Evolutionary conservation across 2,113 vertebrate species (phyloP).

Genomic region (Paraplagusia blochii): DNA sequence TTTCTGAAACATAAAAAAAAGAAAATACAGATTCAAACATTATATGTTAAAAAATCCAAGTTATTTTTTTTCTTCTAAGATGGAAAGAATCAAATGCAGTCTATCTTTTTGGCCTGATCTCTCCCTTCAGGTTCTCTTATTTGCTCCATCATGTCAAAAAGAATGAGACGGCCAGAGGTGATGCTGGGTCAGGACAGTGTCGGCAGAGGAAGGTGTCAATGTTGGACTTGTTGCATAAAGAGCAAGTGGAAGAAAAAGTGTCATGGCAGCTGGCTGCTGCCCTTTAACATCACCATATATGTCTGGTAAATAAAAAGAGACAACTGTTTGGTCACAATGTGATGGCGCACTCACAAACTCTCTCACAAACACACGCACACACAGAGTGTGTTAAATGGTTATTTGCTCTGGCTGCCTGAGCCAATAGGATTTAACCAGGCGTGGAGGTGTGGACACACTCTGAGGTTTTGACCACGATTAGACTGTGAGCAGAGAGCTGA

Average conservation of each 20-base stretch:
- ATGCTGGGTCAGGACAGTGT: not conserved
- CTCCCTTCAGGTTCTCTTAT: no score
- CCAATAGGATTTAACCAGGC: constrained; percentile 68
- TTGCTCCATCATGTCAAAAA: not conserved
- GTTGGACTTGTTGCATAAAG: constrained; percentile 11
- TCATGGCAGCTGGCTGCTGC: constrained; percentile 26
- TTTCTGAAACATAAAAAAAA: no score
- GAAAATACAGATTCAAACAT: no score
- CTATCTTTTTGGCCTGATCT: no score
- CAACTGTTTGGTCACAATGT: constrained; percentile 51
- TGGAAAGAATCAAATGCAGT: no score
- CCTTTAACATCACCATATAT: constrained; percentile 46
- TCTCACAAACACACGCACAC: constrained; percentile 18
- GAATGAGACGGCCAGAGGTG: constrained; percentile 5
- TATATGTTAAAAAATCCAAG: no score
- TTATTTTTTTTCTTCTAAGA: no score
- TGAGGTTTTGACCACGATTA: constrained; percentile 53
- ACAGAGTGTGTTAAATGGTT: constrained; percentile 57
- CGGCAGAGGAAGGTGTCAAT: not conserved
- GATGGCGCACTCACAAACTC: constrained; percentile 3
- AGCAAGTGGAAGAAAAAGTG: constrained; percentile 33
- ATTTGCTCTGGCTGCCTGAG: constrained; percentile 68
- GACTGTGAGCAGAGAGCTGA: constrained; percentile 43
- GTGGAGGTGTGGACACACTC: constrained; percentile 57
- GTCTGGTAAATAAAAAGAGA: constrained; percentile 44